Evolutionary conservation across 1,140 invertebrate species (phyloP).

Genomic region (Panagrolaimus sp.): DNA sequence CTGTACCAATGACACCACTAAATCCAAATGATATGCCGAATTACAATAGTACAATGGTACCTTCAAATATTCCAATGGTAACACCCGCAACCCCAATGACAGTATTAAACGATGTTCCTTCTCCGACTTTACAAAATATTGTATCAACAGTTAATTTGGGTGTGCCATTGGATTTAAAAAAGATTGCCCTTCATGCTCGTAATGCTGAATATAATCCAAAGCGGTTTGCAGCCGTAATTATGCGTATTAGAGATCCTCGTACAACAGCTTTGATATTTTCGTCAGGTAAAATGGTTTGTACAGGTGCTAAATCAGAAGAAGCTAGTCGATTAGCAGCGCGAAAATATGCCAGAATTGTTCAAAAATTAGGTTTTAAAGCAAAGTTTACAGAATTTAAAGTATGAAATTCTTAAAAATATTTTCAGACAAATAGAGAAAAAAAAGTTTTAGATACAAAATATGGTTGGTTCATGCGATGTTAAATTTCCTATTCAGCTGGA

Average conservation of each 20-base stretch:
- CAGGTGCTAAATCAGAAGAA: slow-evolving; percentile 96
- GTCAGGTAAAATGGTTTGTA: slow-evolving; percentile 99
- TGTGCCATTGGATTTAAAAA: slow-evolving; percentile 81
- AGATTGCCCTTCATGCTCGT: slow-evolving; percentile 93
- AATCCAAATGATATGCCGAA: slow-evolving; percentile 9
- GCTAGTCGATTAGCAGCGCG: slow-evolving; percentile 68
- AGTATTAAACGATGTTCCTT: slow-evolving; percentile 36
- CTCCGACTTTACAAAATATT: slow-evolving; percentile 55
- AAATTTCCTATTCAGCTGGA: slow-evolving; percentile 97
- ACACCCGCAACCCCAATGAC: slow-evolving; percentile 41
- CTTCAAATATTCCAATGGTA: slow-evolving; percentile 35
- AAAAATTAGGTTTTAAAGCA: slow-evolving; percentile 93
- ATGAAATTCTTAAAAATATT: background rate
- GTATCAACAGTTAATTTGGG: slow-evolving; percentile 58
- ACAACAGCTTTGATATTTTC: slow-evolving; percentile 98
- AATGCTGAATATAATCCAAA: slow-evolving; percentile 99
- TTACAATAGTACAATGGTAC: no score
- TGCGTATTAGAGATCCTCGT: slow-evolving; percentile 94
- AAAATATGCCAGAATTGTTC: slow-evolving; percentile 98
- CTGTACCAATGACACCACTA: slow-evolving; percentile 45
- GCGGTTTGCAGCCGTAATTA: slow-evolving; percentile 98
- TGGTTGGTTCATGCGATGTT: slow-evolving; percentile 98
- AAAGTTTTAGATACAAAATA: slow-evolving; percentile 69
- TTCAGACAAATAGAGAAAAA: background rate
- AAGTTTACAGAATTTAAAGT: slow-evolving; percentile 99